Percentiles rank a stretch among this genome's conserved stretches.
phyloP scores from a whole-genome alignment of 2,888 invertebrate species.

The Cacoxenus indagator region DNA sequence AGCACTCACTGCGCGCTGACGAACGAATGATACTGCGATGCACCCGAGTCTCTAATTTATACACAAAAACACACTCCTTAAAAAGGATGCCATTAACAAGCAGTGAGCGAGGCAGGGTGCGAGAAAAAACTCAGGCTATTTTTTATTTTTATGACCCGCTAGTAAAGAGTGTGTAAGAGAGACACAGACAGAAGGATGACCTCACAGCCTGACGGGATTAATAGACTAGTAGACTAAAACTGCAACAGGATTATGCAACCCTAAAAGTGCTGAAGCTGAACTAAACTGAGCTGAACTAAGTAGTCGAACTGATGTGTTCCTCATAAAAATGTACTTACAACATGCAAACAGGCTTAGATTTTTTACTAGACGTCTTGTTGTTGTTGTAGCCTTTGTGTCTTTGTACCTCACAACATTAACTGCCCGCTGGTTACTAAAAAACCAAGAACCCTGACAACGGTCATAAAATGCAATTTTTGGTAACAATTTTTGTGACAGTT shows the following conservation, averaged over 20 bases:
- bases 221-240: constrained; percentile 45
- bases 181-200: background rate
- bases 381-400: too few relatives aligned
- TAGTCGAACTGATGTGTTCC: constrained; percentile 28
- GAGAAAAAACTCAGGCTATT: background rate
- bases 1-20: constrained; percentile 36
- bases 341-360: constrained; percentile 30
- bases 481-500: constrained; percentile 10
- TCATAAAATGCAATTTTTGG: background rate
- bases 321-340: constrained; percentile 47
- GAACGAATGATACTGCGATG: background rate
- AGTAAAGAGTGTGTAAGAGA: too few relatives aligned
- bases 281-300: too few relatives aligned
- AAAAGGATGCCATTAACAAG: background rate
- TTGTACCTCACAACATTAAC: too few relatives aligned
- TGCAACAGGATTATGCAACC: constrained; percentile 59
- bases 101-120: too few relatives aligned
- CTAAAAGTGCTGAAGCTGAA: constrained; percentile 42
- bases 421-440: too few relatives aligned
- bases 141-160: constrained; percentile 47
- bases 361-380: background rate
- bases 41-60: background rate
- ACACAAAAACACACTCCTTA: background rate
- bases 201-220: background rate
- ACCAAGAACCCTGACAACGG: background rate